Percentiles rank a stretch among this genome's conserved stretches.
phyloP scores from a whole-genome alignment of 2,888 invertebrate genomes.

The Leptogaster cylindrica region DNA sequence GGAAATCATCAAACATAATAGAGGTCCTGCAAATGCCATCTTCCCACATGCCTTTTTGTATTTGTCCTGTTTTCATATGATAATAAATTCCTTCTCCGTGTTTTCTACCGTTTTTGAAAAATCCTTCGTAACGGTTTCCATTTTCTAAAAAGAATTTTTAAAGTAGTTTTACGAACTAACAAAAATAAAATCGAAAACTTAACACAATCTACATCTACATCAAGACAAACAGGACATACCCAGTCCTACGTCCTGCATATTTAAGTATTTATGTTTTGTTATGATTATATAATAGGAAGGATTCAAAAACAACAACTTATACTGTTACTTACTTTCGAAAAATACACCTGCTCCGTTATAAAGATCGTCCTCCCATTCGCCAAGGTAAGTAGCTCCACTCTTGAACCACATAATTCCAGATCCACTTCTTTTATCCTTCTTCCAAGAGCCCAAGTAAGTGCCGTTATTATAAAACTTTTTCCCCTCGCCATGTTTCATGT shows the following conservation, averaged over 20 bases:
- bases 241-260: too few species aligned
- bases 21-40: conserved; percentile 55
- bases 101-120: conserved; percentile 56
- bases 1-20: conserved; percentile 55
- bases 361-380: conserved; percentile 57
- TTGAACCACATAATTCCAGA: conserved; percentile 58
- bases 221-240: too few species aligned
- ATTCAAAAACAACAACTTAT: too few species aligned
- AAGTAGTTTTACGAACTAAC: neutral
- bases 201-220: neutral
- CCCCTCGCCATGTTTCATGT: conserved; percentile 58
- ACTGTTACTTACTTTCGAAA: conserved; percentile 53
- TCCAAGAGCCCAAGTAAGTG: conserved; percentile 57
- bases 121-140: conserved; percentile 59
- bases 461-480: conserved; percentile 57
- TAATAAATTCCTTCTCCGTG: conserved; percentile 59
- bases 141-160: conserved; percentile 51
- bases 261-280: neutral
- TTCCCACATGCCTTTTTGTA: conserved; percentile 60
- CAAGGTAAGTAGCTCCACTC: conserved; percentile 56
- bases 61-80: conserved; percentile 57
- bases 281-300: neutral
- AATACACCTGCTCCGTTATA: conserved; percentile 57
- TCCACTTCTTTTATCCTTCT: conserved; percentile 55
- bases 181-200: neutral